Percentiles rank a stretch among this genome's conserved stretches.
phyloP scores from a whole-genome alignment of 2,888 invertebrate species.

The Eulithis prunata region DNA sequence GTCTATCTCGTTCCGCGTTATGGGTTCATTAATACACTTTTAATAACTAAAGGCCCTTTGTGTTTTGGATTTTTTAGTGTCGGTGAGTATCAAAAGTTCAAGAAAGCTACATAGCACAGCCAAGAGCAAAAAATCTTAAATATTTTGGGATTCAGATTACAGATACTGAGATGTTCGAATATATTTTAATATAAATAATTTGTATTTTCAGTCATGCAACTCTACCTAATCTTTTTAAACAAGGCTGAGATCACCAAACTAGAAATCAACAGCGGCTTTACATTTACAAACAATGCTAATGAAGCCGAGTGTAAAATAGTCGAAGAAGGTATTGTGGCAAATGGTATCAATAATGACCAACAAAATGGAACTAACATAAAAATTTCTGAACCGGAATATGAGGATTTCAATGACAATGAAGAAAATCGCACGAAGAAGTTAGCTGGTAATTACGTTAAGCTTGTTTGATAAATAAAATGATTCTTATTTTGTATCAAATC shows the following conservation, averaged over 20 bases:
- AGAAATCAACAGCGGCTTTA: background rate
- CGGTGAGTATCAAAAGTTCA: background rate
- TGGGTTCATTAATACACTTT: background rate
- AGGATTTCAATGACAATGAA: background rate
- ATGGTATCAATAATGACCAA: background rate
- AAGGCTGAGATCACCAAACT: background rate
- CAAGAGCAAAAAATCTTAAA: too few relatives aligned
- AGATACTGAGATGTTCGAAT: too few relatives aligned
- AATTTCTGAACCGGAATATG: background rate
- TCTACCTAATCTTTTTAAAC: slow-evolving; percentile 26
- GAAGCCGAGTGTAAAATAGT: background rate
- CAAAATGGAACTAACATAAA: too few relatives aligned
- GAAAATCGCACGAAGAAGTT: too few relatives aligned
- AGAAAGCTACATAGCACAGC: too few relatives aligned
- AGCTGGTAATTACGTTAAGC: too few relatives aligned
- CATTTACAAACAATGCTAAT: background rate
- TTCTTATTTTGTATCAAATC: too few relatives aligned
- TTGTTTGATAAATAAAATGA: too few relatives aligned
- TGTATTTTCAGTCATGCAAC: background rate
- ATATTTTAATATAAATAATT: background rate
- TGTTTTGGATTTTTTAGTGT: background rate
- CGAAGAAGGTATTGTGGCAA: background rate
- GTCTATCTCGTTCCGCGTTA: too few relatives aligned
- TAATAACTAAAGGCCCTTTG: background rate
- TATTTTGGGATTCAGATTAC: too few relatives aligned